Conservation (phyloP, 1,140 invertebrate species). For the Arctopsyche grandis region DNA sequence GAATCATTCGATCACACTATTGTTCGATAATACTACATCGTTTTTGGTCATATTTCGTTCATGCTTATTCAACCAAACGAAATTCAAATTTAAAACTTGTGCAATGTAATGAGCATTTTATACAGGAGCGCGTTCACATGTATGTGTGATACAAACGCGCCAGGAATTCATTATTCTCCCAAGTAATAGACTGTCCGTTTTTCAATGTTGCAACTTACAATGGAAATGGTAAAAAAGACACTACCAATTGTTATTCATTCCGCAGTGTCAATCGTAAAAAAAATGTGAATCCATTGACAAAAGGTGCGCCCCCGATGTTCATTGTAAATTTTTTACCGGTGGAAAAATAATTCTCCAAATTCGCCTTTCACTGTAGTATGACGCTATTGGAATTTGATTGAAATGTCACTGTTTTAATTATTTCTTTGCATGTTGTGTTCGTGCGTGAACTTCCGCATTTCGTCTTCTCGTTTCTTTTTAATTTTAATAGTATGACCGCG, state of each 20-base stretch:
- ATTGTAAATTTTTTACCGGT: conserved; percentile 5
- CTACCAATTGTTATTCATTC: conserved; percentile 45
- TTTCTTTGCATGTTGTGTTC: neutral
- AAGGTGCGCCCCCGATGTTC: conserved; percentile 42
- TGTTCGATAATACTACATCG: no score
- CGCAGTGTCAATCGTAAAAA: conserved; percentile 43
- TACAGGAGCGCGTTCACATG: no score
- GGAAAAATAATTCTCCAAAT: neutral
- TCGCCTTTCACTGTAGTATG: neutral
- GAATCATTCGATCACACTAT: no score
- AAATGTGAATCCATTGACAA: conserved; percentile 49
- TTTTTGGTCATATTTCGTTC: neutral
- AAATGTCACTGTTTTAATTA: neutral
- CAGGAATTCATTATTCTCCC: conserved; percentile 26
- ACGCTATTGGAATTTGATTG: neutral
- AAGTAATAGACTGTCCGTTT: conserved; percentile 28
- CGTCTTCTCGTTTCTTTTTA: neutral
- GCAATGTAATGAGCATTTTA: no score
- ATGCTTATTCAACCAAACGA: no score
- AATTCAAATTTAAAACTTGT: no score
- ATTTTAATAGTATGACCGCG: no score
- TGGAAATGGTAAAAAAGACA: conserved; percentile 25
- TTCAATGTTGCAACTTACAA: conserved; percentile 34
- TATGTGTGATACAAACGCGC: neutral
- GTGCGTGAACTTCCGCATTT: neutral